These are phyloP conservation scores for Caenorhabditis tropicalis DNA, from an alignment of 1,140 invertebrate genomes.

Conservation along the genomic window DNA sequence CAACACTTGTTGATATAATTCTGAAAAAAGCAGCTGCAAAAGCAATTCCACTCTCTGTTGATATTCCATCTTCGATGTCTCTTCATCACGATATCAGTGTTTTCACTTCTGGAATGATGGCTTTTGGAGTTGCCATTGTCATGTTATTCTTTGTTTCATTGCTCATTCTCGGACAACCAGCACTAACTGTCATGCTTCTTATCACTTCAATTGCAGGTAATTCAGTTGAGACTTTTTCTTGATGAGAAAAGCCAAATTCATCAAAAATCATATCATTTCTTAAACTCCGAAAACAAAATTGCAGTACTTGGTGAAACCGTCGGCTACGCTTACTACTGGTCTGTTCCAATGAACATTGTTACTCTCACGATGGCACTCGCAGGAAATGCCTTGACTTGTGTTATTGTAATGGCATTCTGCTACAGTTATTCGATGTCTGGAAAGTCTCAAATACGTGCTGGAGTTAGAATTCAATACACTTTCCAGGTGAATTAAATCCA, in stretches of 20 bases:
- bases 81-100: conserved; percentile 53
- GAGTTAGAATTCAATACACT: conserved; percentile 52
- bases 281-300: too few species aligned
- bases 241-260: too few species aligned
- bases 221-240: not conserved
- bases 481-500: too few species aligned
- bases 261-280: too few species aligned
- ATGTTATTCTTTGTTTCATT: conserved; percentile 44
- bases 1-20: conserved; percentile 37
- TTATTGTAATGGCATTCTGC: conserved; percentile 55
- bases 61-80: conserved; percentile 48
- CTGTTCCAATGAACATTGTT: conserved; percentile 54
- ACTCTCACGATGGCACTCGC: conserved; percentile 50
- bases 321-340: conserved; percentile 50
- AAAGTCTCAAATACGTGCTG: conserved; percentile 28
- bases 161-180: conserved; percentile 53
- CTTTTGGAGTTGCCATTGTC: conserved; percentile 35
- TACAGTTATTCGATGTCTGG: conserved; percentile 53
- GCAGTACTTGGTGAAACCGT: conserved; percentile 48
- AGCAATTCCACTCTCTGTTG: conserved; percentile 48
- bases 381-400: conserved; percentile 53
- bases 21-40: conserved; percentile 17
- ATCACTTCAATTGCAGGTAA: conserved; percentile 41
- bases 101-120: not conserved
- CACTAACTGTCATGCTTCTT: conserved; percentile 36